These are phyloP conservation scores for Nebria brevicollis DNA, from an alignment of 2,888 invertebrate genomes.

Conservation along the genomic window DNA sequence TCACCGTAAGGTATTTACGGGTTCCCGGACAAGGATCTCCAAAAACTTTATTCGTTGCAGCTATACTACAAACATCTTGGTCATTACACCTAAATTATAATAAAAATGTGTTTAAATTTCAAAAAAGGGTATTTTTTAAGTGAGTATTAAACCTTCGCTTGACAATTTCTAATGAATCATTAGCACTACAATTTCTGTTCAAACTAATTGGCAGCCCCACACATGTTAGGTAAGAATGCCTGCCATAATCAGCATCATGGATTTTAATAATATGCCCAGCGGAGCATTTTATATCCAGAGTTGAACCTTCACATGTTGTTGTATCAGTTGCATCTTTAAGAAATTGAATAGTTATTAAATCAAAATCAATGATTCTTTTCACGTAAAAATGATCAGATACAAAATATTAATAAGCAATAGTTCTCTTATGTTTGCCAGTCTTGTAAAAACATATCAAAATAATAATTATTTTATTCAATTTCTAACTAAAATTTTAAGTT, in stretches of 20 bases:
- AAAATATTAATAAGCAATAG: too few relatives aligned
- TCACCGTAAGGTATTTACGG: neutral
- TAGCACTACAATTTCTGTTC: slow-evolving; percentile 19
- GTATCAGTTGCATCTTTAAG: neutral
- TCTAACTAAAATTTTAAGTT: too few relatives aligned
- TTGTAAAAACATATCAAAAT: too few relatives aligned
- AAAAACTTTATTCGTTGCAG: neutral
- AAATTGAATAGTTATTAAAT: neutral
- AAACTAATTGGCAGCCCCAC: neutral
- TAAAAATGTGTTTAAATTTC: neutral
- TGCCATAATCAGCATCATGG: slow-evolving; percentile 21
- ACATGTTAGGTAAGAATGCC: slow-evolving; percentile 3
- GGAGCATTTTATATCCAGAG: slow-evolving; percentile 12
- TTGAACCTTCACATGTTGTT: neutral
- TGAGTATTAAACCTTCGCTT: neutral
- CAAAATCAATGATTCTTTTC: neutral
- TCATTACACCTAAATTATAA: neutral
- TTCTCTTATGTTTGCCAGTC: too few relatives aligned
- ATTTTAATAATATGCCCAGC: neutral
- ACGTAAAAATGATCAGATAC: too few relatives aligned
- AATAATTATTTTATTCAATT: too few relatives aligned
- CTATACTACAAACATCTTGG: neutral
- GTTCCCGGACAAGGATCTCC: slow-evolving; percentile 12
- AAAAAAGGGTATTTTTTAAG: neutral
- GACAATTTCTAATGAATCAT: neutral